phyloP scores from a whole-genome alignment of 2,797 vertebrate species.

The Ctenochaetus hawaiiensis region DNA sequence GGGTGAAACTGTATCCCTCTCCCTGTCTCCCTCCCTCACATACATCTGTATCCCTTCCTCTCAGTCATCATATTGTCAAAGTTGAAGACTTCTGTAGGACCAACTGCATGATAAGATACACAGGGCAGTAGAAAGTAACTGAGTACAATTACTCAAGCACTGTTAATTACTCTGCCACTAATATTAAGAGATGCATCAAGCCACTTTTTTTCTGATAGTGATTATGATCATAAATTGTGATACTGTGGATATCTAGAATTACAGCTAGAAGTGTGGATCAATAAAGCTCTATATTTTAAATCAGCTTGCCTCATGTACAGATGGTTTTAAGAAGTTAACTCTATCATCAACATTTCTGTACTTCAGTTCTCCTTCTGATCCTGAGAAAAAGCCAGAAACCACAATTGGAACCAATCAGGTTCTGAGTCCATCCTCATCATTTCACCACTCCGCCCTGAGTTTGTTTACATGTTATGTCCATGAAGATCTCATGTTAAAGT shows the following conservation, averaged over 20 bases:
- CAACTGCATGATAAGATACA: not conserved
- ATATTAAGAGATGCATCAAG: no score
- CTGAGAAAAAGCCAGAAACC: slow-evolving; percentile 35
- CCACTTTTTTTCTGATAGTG: no score
- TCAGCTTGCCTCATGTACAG: no score
- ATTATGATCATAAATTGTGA: no score
- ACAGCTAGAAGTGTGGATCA: no score
- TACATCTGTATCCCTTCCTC: slow-evolving; percentile 17
- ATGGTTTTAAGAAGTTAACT: not conserved
- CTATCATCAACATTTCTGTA: not conserved
- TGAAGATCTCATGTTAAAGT: slow-evolving; percentile 6
- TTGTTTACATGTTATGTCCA: slow-evolving; percentile 16
- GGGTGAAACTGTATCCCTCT: slow-evolving; percentile 64
- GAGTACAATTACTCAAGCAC: not conserved
- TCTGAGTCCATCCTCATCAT: not conserved
- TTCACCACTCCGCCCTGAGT: not conserved
- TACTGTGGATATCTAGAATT: no score
- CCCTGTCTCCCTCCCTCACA: slow-evolving; percentile 18
- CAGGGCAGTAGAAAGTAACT: not conserved
- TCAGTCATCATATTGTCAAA: slow-evolving; percentile 16
- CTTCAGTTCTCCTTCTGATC: slow-evolving; percentile 1
- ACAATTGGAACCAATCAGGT: slow-evolving; percentile 34
- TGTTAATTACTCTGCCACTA: no score
- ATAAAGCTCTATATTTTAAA: no score
- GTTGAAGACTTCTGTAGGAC: no score